Conservation (phyloP, 1,140 invertebrate genomes). For the Hyposmocoma kahamanoa region DNA sequence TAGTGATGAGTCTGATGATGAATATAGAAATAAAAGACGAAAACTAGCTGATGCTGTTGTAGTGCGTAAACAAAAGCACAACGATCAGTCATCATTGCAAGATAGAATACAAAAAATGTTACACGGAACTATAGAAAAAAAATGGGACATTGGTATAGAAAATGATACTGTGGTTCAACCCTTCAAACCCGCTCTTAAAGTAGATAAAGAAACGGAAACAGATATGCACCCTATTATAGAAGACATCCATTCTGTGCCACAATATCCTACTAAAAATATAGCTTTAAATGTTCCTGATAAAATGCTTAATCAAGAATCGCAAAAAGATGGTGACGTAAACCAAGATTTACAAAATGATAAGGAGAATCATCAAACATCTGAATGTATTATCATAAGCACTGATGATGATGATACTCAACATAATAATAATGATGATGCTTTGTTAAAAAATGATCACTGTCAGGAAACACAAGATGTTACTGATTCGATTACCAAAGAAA, state of each 20-base stretch:
- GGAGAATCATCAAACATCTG: too few relatives aligned
- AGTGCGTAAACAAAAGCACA: slow-evolving; percentile 37
- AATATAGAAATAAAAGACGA: slow-evolving; percentile 56
- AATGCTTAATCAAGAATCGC: too few relatives aligned
- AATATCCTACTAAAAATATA: too few relatives aligned
- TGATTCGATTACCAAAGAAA: slow-evolving; percentile 20
- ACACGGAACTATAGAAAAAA: slow-evolving; percentile 19
- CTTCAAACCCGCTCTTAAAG: slow-evolving; percentile 8
- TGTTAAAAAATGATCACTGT: too few relatives aligned
- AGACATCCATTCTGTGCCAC: background rate
- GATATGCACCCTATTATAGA: background rate
- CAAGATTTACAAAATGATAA: too few relatives aligned
- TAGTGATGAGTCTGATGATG: slow-evolving; percentile 59
- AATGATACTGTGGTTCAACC: too few relatives aligned
- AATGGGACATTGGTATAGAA: too few relatives aligned
- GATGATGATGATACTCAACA: too few relatives aligned
- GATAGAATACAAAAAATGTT: slow-evolving; percentile 55
- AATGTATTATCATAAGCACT: too few relatives aligned
- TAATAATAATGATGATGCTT: too few relatives aligned
- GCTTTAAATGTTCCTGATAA: too few relatives aligned
- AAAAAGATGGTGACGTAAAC: too few relatives aligned
- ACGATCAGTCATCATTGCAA: slow-evolving; percentile 51
- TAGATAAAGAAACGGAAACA: slow-evolving; percentile 9
- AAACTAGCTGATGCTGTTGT: slow-evolving; percentile 54
- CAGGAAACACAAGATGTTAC: slow-evolving; percentile 23